Evolutionary conservation across 2,113 vertebrate species (phyloP).

Genomic region (Phycodurus eques): DNA sequence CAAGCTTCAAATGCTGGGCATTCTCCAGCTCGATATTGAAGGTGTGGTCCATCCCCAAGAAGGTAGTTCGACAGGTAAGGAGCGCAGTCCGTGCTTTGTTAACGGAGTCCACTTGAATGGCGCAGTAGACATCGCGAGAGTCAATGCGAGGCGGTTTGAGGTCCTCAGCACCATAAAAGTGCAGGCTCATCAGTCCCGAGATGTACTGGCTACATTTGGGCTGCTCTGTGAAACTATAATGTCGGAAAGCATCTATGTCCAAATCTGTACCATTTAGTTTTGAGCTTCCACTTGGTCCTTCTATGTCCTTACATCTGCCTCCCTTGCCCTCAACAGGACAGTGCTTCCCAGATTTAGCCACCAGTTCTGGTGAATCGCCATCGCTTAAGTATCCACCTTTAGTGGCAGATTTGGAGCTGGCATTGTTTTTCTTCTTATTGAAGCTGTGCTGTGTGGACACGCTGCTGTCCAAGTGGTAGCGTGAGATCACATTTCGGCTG

Average conservation of each 20-base stretch:
- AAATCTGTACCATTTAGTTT: conserved; percentile 79
- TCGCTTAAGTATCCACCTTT: conserved; percentile 97
- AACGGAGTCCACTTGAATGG: conserved; percentile 95
- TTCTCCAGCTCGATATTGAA: conserved; percentile 99
- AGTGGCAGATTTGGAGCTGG: conserved; percentile 84
- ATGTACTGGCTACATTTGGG: conserved; percentile 92
- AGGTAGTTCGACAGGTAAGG: conserved; percentile 88
- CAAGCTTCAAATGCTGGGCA: conserved; percentile 93
- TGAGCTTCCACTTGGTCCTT: conserved; percentile 52
- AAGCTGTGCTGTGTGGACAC: conserved; percentile 86
- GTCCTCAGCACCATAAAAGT: conserved; percentile 96
- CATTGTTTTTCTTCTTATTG: conserved; percentile 80
- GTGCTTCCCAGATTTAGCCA: conserved; percentile 88
- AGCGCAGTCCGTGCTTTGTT: conserved; percentile 96
- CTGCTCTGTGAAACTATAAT: conserved; percentile 93
- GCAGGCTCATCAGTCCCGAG: conserved; percentile 94
- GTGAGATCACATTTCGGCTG: conserved; percentile 94
- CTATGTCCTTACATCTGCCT: conserved; percentile 70
- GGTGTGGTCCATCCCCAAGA: conserved; percentile 97
- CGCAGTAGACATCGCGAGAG: conserved; percentile 94
- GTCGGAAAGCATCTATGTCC: conserved; percentile 92
- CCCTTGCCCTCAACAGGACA: conserved; percentile 74
- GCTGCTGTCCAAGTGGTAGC: conserved; percentile 95
- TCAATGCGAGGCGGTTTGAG: conserved; percentile 91
- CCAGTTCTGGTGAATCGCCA: conserved; percentile 91